Evolutionary conservation across 1,140 invertebrate genomes (phyloP).

Genomic region (Zaprionus tsacasi): DNA sequence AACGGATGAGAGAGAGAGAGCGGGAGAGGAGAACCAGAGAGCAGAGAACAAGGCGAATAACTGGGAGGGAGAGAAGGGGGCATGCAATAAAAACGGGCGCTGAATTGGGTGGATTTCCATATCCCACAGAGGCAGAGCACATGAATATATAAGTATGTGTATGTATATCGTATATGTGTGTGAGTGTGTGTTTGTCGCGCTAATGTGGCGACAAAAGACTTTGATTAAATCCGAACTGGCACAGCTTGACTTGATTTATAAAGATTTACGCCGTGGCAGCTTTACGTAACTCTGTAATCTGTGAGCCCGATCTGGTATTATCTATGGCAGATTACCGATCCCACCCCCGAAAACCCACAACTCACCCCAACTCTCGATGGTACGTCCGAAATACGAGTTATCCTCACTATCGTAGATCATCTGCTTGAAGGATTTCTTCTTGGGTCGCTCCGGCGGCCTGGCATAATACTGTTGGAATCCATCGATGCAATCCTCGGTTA

Average conservation of each 20-base stretch:
- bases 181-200: slow-evolving; percentile 9
- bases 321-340: not conserved
- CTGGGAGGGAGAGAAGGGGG: slow-evolving; percentile 6
- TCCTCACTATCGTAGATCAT: slow-evolving; percentile 89
- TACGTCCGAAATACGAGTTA: slow-evolving; percentile 88
- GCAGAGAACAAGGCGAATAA: slow-evolving; percentile 25
- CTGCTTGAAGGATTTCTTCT: slow-evolving; percentile 86
- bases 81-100: slow-evolving; percentile 54
- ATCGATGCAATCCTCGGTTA: slow-evolving; percentile 85
- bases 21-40: not conserved
- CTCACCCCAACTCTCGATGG: slow-evolving; percentile 90
- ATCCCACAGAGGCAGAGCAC: not conserved
- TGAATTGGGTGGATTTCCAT: slow-evolving; percentile 23
- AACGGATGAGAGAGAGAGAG: slow-evolving; percentile 18
- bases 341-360: slow-evolving; percentile 55
- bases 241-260: slow-evolving; percentile 54
- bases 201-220: slow-evolving; percentile 59
- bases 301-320: not conserved
- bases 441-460: slow-evolving; percentile 86
- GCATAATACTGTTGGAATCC: slow-evolving; percentile 87
- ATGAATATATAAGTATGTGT: slow-evolving; percentile 1
- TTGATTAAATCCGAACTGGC: slow-evolving; percentile 51
- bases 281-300: slow-evolving; percentile 50
- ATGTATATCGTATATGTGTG: slow-evolving; percentile 5
- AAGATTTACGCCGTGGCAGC: slow-evolving; percentile 36